phyloP scores from a whole-genome alignment of 2,888 invertebrate species.

The Mayetiola destructor region DNA sequence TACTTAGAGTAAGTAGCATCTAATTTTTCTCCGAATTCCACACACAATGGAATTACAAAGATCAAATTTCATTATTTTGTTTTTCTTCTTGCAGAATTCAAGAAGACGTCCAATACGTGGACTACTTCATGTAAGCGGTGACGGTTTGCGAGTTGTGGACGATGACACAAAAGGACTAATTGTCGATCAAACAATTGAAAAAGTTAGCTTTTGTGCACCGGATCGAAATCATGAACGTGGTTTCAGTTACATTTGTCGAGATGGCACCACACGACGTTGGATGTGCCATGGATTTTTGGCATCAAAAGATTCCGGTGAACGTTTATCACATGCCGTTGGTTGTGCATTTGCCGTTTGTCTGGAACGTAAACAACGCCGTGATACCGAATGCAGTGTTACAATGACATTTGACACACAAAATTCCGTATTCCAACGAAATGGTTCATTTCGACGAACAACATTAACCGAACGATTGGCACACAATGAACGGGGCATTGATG shows the following conservation, averaged over 20 bases:
- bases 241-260: conserved; percentile 94
- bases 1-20: conserved; percentile 74
- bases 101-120: conserved; percentile 79
- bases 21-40: no score
- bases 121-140: conserved; percentile 79
- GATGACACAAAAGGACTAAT: conserved; percentile 97
- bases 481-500: conserved; percentile 38
- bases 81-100: conserved; percentile 55
- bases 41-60: background rate
- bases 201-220: conserved; percentile 99
- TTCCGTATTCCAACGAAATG: conserved; percentile 82
- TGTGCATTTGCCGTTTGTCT: conserved; percentile 98
- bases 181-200: conserved; percentile 99
- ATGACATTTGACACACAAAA: conserved; percentile 84
- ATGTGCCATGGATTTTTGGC: conserved; percentile 99
- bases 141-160: conserved; percentile 93
- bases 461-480: conserved; percentile 57
- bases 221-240: conserved; percentile 96
- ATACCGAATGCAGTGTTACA: conserved; percentile 88
- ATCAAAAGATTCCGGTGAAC: conserved; percentile 88
- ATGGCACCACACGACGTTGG: conserved; percentile 96
- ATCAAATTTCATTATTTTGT: conserved; percentile 13
- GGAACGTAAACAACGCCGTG: conserved; percentile 92
- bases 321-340: conserved; percentile 96
- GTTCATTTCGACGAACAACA: conserved; percentile 77